phyloP scores from a whole-genome alignment of 2,888 invertebrate species.

The Cephus pygmeus region DNA sequence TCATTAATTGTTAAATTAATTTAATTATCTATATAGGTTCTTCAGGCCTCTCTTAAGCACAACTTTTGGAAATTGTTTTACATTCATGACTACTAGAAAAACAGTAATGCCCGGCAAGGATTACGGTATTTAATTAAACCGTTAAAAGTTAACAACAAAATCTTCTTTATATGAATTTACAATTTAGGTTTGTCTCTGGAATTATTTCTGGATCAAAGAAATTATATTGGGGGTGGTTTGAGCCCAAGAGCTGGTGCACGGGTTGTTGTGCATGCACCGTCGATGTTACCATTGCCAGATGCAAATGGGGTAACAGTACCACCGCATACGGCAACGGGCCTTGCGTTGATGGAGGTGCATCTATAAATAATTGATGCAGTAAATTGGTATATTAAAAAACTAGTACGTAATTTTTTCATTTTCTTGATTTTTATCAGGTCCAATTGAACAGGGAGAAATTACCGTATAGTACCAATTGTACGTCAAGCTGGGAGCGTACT shows the following conservation, averaged over 20 bases:
- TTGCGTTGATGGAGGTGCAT: constrained; percentile 28
- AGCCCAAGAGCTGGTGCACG: constrained; percentile 32
- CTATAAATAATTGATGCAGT: background rate
- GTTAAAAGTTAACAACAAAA: background rate
- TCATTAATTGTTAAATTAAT: background rate
- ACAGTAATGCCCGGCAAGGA: constrained; percentile 33
- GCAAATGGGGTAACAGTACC: constrained; percentile 30
- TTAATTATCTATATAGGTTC: constrained; percentile 18
- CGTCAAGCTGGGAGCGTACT: constrained; percentile 26
- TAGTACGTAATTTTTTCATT: background rate
- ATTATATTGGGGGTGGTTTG: constrained; percentile 27
- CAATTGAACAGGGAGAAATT: constrained; percentile 23
- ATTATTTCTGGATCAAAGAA: constrained; percentile 26
- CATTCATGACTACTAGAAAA: constrained; percentile 27
- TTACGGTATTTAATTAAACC: constrained; percentile 21
- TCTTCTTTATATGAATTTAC: background rate
- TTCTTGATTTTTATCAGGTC: constrained; percentile 14
- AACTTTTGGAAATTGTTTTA: constrained; percentile 32
- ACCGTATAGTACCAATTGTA: constrained; percentile 29
- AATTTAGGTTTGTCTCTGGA: constrained; percentile 31
- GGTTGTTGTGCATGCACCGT: constrained; percentile 26
- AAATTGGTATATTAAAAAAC: background rate
- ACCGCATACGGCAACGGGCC: constrained; percentile 27
- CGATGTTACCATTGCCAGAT: constrained; percentile 25
- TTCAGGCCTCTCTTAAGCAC: constrained; percentile 21